phyloP scores from a whole-genome alignment of 2,888 invertebrate genomes.

The Operophtera brumata region DNA sequence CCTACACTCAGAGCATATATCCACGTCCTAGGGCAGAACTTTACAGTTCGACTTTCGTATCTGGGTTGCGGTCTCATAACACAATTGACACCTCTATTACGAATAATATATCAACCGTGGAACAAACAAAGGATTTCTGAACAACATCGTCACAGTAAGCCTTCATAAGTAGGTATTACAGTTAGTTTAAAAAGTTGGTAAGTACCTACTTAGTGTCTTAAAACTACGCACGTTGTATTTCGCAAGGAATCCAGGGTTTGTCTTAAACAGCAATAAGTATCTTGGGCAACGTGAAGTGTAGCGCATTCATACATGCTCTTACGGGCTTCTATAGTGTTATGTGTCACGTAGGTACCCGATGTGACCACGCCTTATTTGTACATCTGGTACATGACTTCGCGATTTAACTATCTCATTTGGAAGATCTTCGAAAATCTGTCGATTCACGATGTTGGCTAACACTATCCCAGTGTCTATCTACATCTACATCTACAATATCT shows the following conservation, averaged over 20 bases:
- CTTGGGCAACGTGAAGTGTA: slow-evolving; percentile 43
- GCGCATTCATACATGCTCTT: slow-evolving; percentile 42
- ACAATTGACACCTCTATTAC: no score
- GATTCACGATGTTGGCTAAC: background rate
- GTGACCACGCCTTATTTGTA: background rate
- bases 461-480: no score
- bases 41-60: no score
- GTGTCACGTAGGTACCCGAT: background rate
- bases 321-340: slow-evolving; percentile 18
- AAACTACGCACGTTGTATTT: slow-evolving; percentile 39
- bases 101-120: no score
- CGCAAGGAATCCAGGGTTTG: slow-evolving; percentile 39
- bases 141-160: no score
- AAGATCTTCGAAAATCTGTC: background rate
- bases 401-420: background rate
- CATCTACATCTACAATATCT: no score
- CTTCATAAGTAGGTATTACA: slow-evolving; percentile 5
- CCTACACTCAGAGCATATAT: no score
- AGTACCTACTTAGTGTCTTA: slow-evolving; percentile 18
- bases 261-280: slow-evolving; percentile 36
- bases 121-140: no score
- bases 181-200: slow-evolving; percentile 23
- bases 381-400: background rate
- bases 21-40: no score
- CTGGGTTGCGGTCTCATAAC: no score